phyloP scores from a whole-genome alignment of 2,797 vertebrate species.

The Thunnus albacares region DNA sequence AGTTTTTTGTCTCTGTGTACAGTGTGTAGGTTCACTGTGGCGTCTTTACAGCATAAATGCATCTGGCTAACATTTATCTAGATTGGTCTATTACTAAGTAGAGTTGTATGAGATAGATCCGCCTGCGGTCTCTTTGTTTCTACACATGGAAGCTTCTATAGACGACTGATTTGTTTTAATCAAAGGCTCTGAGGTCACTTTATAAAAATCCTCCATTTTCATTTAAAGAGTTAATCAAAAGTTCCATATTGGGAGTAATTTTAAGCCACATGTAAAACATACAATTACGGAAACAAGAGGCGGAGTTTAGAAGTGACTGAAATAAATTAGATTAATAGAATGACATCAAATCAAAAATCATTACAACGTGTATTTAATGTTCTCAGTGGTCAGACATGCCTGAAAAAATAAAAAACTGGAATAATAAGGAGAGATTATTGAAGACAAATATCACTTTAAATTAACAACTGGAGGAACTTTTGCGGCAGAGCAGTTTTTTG shows the following conservation, averaged over 20 bases:
- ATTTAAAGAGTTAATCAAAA: neutral
- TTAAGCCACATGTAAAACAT: neutral
- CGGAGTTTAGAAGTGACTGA: no score
- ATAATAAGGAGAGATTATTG: no score
- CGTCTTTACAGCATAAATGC: constrained; percentile 35
- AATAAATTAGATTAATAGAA: no score
- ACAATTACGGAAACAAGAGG: no score
- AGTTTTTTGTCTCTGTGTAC: neutral
- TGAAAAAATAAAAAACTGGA: no score
- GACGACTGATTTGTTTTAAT: neutral
- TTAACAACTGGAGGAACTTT: no score
- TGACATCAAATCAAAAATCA: no score
- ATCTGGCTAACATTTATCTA: constrained; percentile 43
- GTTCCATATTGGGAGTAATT: neutral
- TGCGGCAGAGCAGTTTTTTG: no score
- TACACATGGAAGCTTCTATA: constrained; percentile 1
- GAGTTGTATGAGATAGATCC: constrained; percentile 45
- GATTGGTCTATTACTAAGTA: constrained; percentile 46
- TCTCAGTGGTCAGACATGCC: no score
- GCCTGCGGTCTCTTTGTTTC: constrained; percentile 48
- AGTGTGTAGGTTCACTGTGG: constrained; percentile 23
- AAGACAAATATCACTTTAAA: no score
- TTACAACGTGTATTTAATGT: no score
- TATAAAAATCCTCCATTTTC: neutral
- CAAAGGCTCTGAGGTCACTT: constrained; percentile 17